A percentile compares a stretch with the other conserved stretches of the same genome.
These are phyloP conservation scores for Carcina quercana DNA, from an alignment of 2,888 invertebrate genomes.

Conservation along the genomic window DNA sequence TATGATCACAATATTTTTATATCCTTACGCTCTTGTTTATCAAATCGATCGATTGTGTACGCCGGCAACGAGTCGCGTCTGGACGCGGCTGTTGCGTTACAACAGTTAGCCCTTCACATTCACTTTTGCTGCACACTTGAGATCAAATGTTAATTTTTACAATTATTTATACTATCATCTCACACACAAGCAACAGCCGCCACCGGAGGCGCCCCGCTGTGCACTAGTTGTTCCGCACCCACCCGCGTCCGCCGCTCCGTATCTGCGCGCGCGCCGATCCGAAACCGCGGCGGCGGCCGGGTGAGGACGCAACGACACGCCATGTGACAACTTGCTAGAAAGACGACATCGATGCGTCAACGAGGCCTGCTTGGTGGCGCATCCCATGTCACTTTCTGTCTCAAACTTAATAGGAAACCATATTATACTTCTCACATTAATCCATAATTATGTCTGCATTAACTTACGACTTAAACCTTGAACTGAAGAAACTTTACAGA, in stretches of 20 bases:
- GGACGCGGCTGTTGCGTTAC: constrained; percentile 48
- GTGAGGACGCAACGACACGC: constrained; percentile 22
- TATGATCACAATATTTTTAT: constrained; percentile 74
- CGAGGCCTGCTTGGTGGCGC: constrained; percentile 24
- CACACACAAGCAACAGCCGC: constrained; percentile 58
- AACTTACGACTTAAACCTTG: constrained; percentile 25
- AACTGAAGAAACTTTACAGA: constrained; percentile 22
- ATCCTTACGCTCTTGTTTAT: constrained; percentile 58
- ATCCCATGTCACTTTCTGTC: constrained; percentile 7
- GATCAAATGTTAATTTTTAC: constrained; percentile 73
- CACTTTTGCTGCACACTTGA: constrained; percentile 73
- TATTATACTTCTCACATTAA: constrained; percentile 65
- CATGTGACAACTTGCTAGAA: constrained; percentile 7
- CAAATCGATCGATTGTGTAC: constrained; percentile 36
- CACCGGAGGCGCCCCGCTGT: constrained; percentile 29
- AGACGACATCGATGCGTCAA: constrained; percentile 23
- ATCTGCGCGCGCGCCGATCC: constrained; percentile 1
- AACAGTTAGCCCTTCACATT: constrained; percentile 56
- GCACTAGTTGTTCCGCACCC: constrained; percentile 9
- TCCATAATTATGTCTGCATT: constrained; percentile 33
- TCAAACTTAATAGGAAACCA: constrained; percentile 47
- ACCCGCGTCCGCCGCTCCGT: no score
- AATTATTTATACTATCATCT: constrained; percentile 65
- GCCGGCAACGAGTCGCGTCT: constrained; percentile 31
- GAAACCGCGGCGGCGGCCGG: no score